Conservation (phyloP, 2,113 vertebrate species). For the Picathartes gymnocephalus region DNA sequence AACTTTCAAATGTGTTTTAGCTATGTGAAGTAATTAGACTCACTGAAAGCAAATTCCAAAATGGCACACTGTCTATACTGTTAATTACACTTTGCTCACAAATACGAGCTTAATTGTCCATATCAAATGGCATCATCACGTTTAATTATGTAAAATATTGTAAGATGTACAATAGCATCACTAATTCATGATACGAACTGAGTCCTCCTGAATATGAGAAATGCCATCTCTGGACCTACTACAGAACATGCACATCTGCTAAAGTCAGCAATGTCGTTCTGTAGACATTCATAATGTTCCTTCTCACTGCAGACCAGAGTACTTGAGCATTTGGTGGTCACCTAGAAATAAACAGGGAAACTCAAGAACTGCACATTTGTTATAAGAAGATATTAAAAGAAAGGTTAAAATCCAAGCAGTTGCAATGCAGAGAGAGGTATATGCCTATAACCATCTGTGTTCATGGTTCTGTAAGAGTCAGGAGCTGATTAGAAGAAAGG, state of each 20-base stretch:
- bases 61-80: background rate
- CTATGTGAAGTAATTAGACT: background rate
- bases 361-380: background rate
- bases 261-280: background rate
- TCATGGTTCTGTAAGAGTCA: background rate
- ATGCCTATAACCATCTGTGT: background rate
- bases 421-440: background rate
- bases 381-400: background rate
- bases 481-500: background rate
- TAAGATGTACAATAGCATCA: conserved; percentile 6
- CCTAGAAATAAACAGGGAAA: background rate
- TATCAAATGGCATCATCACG: conserved; percentile 35
- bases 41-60: conserved; percentile 17
- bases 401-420: background rate
- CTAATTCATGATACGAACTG: background rate
- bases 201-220: background rate
- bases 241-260: conserved; percentile 15
- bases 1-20: conserved; percentile 3
- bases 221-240: background rate
- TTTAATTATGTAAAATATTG: conserved; percentile 52
- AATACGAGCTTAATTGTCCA: conserved; percentile 36
- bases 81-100: conserved; percentile 42
- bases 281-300: background rate
- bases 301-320: background rate
- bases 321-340: background rate